Conservation (phyloP, 2,888 invertebrate genomes). For the Lithophane semibrunnea region DNA sequence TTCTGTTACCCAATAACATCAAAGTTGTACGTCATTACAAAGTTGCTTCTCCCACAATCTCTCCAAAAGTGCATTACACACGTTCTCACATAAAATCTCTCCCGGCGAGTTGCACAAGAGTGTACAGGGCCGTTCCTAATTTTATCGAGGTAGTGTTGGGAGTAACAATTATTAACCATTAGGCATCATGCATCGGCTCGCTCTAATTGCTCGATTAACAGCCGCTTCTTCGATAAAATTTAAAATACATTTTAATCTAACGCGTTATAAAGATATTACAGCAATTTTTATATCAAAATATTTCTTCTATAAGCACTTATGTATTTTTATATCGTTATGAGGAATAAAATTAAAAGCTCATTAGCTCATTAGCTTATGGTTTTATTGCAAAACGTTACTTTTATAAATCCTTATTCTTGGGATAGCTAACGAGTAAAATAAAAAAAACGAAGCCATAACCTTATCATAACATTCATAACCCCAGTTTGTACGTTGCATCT, state of each 20-base stretch:
- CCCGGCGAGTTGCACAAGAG: conserved; percentile 76
- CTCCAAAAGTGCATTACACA: conserved; percentile 66
- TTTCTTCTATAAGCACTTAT: neutral
- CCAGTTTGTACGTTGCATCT: neutral
- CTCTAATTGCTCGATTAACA: conserved; percentile 80
- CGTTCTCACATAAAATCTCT: conserved; percentile 69
- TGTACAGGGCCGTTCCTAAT: conserved; percentile 72
- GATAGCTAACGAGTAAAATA: neutral
- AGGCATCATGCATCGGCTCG: conserved; percentile 71
- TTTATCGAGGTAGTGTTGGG: conserved; percentile 80
- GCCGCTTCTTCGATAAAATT: conserved; percentile 60
- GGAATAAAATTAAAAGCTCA: conserved; percentile 47
- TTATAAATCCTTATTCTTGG: conserved; percentile 14
- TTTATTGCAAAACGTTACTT: conserved; percentile 12
- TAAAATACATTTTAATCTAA: conserved; percentile 57
- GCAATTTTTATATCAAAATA: conserved; percentile 22
- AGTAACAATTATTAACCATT: conserved; percentile 81
- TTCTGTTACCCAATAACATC: conserved; percentile 42
- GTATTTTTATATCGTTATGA: conserved; percentile 13
- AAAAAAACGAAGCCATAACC: too few species aligned
- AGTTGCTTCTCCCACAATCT: conserved; percentile 55
- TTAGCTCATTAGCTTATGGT: conserved; percentile 8
- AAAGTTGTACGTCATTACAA: conserved; percentile 51
- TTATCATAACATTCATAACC: too few species aligned
- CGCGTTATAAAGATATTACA: conserved; percentile 33